Percentiles rank a stretch among this genome's conserved stretches.
Conservation (phyloP, 2,113 vertebrate species). For the Caranx ignobilis region DNA sequence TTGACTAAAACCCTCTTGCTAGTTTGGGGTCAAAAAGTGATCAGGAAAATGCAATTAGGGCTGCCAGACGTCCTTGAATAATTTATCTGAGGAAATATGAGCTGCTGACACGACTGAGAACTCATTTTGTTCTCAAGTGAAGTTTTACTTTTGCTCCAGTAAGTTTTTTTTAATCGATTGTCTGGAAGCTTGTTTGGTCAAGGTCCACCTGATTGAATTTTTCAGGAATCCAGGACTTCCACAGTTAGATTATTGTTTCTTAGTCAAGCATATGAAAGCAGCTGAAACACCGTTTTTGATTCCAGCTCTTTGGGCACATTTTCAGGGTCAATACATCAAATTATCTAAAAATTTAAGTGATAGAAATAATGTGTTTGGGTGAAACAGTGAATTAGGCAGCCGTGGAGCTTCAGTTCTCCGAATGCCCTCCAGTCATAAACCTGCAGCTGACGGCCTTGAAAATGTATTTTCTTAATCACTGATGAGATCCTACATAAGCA, state of each 20-base stretch:
- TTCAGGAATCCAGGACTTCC: slow-evolving; percentile 28
- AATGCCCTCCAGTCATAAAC: slow-evolving; percentile 24
- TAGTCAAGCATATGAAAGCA: slow-evolving; percentile 29
- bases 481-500: slow-evolving; percentile 17
- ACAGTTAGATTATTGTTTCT: slow-evolving; percentile 6
- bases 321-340: slow-evolving; percentile 42
- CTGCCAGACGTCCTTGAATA: background rate
- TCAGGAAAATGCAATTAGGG: background rate
- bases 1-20: background rate
- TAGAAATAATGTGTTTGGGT: slow-evolving; percentile 21
- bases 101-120: background rate
- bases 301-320: slow-evolving; percentile 26
- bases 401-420: slow-evolving; percentile 11
- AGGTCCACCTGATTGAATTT: slow-evolving; percentile 47
- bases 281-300: slow-evolving; percentile 25
- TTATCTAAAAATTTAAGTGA: slow-evolving; percentile 30
- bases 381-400: slow-evolving; percentile 8
- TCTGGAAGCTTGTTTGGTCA: slow-evolving; percentile 39
- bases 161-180: slow-evolving; percentile 31
- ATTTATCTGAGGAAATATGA: slow-evolving; percentile 1
- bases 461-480: slow-evolving; percentile 33
- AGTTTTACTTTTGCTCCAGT: slow-evolving; percentile 28
- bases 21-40: slow-evolving; percentile 1
- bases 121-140: slow-evolving; percentile 20
- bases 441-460: slow-evolving; percentile 32